phyloP scores from a whole-genome alignment of 2,113 vertebrate genomes.

The Sturnira hondurensis region DNA sequence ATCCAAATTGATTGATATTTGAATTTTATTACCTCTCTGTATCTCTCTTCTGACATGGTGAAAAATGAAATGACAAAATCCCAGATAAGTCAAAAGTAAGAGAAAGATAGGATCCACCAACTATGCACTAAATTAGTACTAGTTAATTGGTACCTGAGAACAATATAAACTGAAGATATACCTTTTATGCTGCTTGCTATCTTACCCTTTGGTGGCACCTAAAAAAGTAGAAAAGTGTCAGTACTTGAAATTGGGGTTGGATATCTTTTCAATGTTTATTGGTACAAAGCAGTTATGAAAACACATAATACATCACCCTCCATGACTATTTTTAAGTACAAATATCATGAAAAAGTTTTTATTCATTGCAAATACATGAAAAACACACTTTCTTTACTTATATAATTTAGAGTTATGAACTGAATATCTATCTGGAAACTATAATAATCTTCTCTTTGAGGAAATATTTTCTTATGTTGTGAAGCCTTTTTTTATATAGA shows the following conservation, averaged over 20 bases:
- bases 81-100: not conserved
- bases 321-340: slow-evolving; percentile 1
- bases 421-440: slow-evolving; percentile 37
- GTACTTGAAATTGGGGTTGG: not conserved
- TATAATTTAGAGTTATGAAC: slow-evolving; percentile 58
- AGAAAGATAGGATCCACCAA: not conserved
- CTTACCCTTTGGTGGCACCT: not conserved
- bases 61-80: not conserved
- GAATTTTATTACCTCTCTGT: not conserved
- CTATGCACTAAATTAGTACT: not conserved
- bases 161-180: not conserved
- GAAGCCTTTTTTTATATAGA: not conserved
- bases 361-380: slow-evolving; percentile 35
- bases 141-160: not conserved
- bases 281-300: not conserved
- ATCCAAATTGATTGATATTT: not conserved
- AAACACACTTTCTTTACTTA: slow-evolving; percentile 10
- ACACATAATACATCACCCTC: not conserved
- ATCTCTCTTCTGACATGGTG: not conserved
- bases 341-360: not conserved
- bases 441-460: slow-evolving; percentile 6
- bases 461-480: not conserved
- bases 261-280: not conserved
- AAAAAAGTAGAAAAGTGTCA: slow-evolving; percentile 20
- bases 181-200: not conserved